Conservation (phyloP, 2,888 invertebrate genomes). For the Pachydiplax longipennis region DNA sequence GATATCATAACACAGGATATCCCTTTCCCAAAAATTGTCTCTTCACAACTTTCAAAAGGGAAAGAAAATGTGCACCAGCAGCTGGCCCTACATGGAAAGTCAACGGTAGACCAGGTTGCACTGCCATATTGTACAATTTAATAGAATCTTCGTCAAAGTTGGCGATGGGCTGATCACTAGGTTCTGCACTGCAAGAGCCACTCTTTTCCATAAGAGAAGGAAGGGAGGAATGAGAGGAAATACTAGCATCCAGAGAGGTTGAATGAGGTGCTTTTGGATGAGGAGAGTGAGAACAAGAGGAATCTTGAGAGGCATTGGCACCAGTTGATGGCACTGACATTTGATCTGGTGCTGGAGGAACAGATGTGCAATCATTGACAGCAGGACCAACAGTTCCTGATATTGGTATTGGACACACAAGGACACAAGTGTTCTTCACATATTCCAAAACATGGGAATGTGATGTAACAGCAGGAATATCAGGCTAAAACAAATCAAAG, state of each 20-base stretch:
- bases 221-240: conserved; percentile 18
- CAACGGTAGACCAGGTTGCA: conserved; percentile 17
- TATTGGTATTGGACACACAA: conserved; percentile 5
- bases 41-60: conserved; percentile 4
- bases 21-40: conserved; percentile 19
- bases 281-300: background rate
- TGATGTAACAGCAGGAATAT: background rate
- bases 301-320: background rate
- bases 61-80: conserved; percentile 23
- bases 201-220: conserved; percentile 23
- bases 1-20: conserved; percentile 14
- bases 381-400: conserved; percentile 7
- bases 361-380: conserved; percentile 5
- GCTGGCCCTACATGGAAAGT: conserved; percentile 14
- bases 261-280: background rate
- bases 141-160: background rate
- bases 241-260: background rate
- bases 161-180: conserved; percentile 3
- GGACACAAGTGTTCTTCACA: conserved; percentile 14
- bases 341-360: conserved; percentile 25
- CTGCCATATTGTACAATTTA: background rate
- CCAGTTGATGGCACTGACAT: background rate
- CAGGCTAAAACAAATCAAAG: background rate
- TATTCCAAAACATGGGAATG: conserved; percentile 6
- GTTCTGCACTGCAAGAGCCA: conserved; percentile 24